Evolutionary conservation across 2,888 invertebrate genomes (phyloP).

Genomic region (Scaeva pyrastri): DNA sequence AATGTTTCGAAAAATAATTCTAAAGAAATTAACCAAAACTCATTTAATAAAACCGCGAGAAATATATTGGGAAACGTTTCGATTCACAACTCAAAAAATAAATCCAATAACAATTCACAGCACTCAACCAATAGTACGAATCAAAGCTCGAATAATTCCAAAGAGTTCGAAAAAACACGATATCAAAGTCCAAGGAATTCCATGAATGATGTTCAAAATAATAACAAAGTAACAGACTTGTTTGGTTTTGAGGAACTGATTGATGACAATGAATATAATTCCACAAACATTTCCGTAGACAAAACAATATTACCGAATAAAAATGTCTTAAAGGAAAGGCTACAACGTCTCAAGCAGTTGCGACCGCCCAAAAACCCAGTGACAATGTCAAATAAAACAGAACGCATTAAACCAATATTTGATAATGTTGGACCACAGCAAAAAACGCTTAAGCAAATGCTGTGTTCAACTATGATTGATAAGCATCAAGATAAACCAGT

Average conservation of each 20-base stretch:
- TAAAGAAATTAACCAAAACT: neutral
- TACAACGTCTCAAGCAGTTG: slow-evolving; percentile 78
- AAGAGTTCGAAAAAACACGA: neutral
- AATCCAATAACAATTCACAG: neutral
- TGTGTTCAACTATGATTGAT: slow-evolving; percentile 81
- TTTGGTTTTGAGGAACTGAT: slow-evolving; percentile 81
- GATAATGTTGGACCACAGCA: slow-evolving; percentile 77
- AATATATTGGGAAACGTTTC: slow-evolving; percentile 60
- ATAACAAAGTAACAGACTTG: slow-evolving; percentile 65
- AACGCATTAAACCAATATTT: slow-evolving; percentile 69
- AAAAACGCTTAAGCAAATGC: slow-evolving; percentile 79
- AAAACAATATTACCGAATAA: neutral
- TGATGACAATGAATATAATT: slow-evolving; percentile 49
- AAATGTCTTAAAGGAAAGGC: slow-evolving; percentile 77
- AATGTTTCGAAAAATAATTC: neutral
- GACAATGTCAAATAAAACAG: slow-evolving; percentile 20
- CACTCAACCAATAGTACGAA: too few relatives aligned
- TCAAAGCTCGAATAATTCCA: neutral
- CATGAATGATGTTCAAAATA: neutral
- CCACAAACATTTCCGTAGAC: slow-evolving; percentile 12
- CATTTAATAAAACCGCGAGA: slow-evolving; percentile 1
- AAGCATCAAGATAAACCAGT: slow-evolving; percentile 7
- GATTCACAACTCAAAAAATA: slow-evolving; percentile 44
- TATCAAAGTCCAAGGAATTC: neutral
- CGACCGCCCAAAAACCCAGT: slow-evolving; percentile 76